These are phyloP conservation scores for Paratilapia polleni DNA, from an alignment of 2,113 vertebrate species.

Conservation along the genomic window DNA sequence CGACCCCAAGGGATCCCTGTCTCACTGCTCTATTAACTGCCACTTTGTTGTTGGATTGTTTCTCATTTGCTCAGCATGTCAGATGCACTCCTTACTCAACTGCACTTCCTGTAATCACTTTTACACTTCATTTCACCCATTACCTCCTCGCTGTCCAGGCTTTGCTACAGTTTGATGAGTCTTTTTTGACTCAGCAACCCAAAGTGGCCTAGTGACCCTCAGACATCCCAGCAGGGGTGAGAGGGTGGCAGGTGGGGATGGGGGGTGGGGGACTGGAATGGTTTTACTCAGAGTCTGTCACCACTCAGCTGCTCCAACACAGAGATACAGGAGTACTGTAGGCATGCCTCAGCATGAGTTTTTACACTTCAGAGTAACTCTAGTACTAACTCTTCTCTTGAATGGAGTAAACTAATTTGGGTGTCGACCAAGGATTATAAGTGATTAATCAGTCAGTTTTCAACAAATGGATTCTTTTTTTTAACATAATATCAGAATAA, in stretches of 20 bases:
- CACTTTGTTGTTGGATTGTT: constrained; percentile 6
- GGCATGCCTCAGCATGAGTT: background rate
- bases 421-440: rapidly evolving
- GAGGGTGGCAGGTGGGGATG: background rate
- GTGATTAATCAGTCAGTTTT: background rate
- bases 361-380: background rate
- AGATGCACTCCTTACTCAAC: constrained; percentile 27
- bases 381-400: background rate
- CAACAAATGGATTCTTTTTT: background rate
- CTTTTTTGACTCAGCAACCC: constrained; percentile 16
- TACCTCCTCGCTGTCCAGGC: background rate
- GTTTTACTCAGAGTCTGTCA: constrained; percentile 17
- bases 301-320: constrained; percentile 18
- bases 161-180: background rate
- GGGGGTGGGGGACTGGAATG: constrained; percentile 1
- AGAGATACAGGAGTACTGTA: background rate
- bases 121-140: constrained; percentile 22
- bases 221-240: constrained; percentile 3
- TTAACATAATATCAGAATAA: background rate
- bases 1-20: background rate
- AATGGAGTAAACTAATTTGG: background rate
- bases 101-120: constrained; percentile 42
- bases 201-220: constrained; percentile 39
- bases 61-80: constrained; percentile 20
- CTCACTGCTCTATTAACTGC: constrained; percentile 9